phyloP scores from a whole-genome alignment of 2,888 invertebrate genomes.

The Dinocampus coccinellae region DNA sequence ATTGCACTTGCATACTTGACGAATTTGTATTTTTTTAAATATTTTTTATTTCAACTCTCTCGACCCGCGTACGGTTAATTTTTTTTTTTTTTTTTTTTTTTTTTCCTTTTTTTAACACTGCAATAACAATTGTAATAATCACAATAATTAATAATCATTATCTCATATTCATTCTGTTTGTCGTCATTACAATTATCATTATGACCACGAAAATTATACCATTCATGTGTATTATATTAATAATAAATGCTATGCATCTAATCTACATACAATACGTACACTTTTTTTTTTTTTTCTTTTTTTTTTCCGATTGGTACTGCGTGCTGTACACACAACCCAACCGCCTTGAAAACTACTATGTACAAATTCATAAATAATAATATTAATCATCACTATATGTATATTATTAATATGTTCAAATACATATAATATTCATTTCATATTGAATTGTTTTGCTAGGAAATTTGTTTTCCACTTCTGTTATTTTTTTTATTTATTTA shows the following conservation, averaged over 20 bases:
- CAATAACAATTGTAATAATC: constrained; percentile 66
- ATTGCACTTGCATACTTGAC: constrained; percentile 7
- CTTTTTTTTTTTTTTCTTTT: constrained; percentile 43
- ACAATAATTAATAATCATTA: constrained; percentile 44
- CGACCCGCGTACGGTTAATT: constrained; percentile 13
- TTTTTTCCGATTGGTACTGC: constrained; percentile 30
- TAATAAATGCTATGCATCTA: constrained; percentile 54
- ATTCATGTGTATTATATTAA: constrained; percentile 42
- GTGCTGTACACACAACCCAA: constrained; percentile 47
- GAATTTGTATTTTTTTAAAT: not conserved
- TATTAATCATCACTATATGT: constrained; percentile 46
- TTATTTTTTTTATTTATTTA: not conserved
- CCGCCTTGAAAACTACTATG: constrained; percentile 63
- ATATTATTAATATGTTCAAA: constrained; percentile 56
- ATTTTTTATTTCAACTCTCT: too few species aligned
- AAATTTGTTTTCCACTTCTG: constrained; percentile 43
- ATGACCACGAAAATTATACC: constrained; percentile 39
- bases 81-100: constrained; percentile 12
- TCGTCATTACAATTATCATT: constrained; percentile 51
- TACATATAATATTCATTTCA: constrained; percentile 58
- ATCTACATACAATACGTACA: constrained; percentile 70
- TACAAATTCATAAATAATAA: constrained; percentile 69
- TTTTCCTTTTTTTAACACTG: constrained; percentile 59
- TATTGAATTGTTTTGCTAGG: constrained; percentile 50
- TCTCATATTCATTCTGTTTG: constrained; percentile 40